Conservation (phyloP, 1,140 invertebrate species). For the Helicorthomorpha holstii region DNA sequence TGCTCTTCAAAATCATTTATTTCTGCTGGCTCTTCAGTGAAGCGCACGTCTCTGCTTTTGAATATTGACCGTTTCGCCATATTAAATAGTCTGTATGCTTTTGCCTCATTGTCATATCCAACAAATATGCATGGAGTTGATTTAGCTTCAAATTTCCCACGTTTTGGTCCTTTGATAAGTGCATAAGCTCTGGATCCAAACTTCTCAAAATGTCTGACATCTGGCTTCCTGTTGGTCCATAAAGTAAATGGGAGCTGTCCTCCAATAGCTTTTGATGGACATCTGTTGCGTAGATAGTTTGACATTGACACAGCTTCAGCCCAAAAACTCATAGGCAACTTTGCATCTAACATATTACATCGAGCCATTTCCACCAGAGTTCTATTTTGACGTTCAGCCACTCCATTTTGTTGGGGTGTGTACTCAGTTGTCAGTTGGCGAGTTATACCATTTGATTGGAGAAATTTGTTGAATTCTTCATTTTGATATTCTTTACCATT, state of each 20-base stretch:
- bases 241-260: neutral
- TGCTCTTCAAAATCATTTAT: neutral
- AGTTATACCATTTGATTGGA: neutral
- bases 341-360: neutral
- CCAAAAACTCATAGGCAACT: neutral
- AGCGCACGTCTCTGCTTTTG: too few species aligned
- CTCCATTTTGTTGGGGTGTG: constrained; percentile 8
- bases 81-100: too few species aligned
- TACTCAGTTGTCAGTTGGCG: neutral
- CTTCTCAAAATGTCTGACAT: too few species aligned
- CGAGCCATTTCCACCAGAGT: constrained; percentile 7
- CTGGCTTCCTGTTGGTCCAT: neutral
- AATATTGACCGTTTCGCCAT: too few species aligned
- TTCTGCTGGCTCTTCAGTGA: neutral
- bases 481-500: constrained; percentile 5
- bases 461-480: neutral
- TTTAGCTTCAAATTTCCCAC: too few species aligned
- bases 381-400: constrained; percentile 6
- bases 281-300: neutral
- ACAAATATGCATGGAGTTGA: too few species aligned
- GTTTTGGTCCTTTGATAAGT: neutral
- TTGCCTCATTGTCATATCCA: too few species aligned
- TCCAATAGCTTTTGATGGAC: neutral
- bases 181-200: too few species aligned
- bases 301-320: neutral